Base-by-base conservation (phyloP, 2,888 invertebrate species). In the Chymomyza caudatula region DNA sequence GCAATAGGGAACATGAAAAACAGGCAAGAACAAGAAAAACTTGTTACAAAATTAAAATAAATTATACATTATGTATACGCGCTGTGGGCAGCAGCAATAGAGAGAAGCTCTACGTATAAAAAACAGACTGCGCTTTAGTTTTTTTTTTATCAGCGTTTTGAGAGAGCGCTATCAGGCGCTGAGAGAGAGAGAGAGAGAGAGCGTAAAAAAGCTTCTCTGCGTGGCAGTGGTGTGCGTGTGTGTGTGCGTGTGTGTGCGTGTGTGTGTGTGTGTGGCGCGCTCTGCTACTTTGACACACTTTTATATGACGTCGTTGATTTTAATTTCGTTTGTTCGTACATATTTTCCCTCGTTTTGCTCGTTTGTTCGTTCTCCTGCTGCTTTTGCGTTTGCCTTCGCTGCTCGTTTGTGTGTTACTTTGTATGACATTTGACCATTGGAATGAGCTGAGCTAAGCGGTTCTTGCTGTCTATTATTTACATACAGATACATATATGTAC, bases 241-340 rank as follows among this genome's bases (percentile, higher is more conserved):
- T 44, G 68, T 56, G 55, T 63, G 64, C 62, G 56, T 54, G 63
- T 6, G 47, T 19, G 19, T 67, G 69, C 54, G n/a, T 55, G 54
- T 63, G 42, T 29, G 51, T 63, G 56, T 63, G 62, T 52, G 53
- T 67, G 64, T 60, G 67, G 49, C 63, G 60, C 54, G 63, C 72
- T 68, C 63, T 72, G 77, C 82, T 84, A 78, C 87, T 87, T 85
- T 87, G 87, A 88, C 87, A 87, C 88, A 87, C 79, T 87, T 87
- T 87, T 77, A 78, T 79, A 80, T 87, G 87, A 88, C 88, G 88
- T 88, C 79, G 88, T 87, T 81, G 82, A 73, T 80, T 80, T 80
- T 62, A 85, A 80, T 74, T 76, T 82, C 73, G 71, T 76, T 74
- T 65, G 60, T 67, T 66, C 82, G 62, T 71, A 82, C 67, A 66